A percentile compares a stretch with the other conserved stretches of the same genome.
These are phyloP conservation scores for Calliopsis andreniformis DNA, from an alignment of 1,140 invertebrate species.

Conservation along the genomic window DNA sequence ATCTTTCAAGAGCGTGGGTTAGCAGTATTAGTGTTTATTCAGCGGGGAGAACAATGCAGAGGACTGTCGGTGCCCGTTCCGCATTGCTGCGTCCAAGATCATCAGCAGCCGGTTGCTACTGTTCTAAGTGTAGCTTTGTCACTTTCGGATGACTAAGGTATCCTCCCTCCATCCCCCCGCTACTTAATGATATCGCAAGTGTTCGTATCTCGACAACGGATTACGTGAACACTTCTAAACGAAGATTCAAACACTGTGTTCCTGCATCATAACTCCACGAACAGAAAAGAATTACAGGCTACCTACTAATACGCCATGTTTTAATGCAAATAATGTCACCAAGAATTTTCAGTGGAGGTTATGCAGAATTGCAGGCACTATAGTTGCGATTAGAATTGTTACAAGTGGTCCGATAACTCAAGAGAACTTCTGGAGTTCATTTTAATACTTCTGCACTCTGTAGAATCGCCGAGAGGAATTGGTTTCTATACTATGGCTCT, in stretches of 20 bases:
- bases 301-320: too few species aligned
- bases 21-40: constrained; percentile 75
- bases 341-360: too few species aligned
- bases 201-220: constrained; percentile 3
- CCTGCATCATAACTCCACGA: background rate
- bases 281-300: too few species aligned
- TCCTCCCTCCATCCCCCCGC: background rate
- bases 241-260: background rate
- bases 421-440: too few species aligned
- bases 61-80: constrained; percentile 73
- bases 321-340: too few species aligned
- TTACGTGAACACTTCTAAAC: constrained; percentile 23
- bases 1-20: constrained; percentile 75
- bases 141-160: constrained; percentile 41
- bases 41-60: constrained; percentile 72
- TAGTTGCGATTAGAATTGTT: too few species aligned
- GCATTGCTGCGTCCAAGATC: constrained; percentile 73
- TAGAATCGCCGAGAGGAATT: too few species aligned
- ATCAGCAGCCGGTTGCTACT: constrained; percentile 69
- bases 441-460: too few species aligned
- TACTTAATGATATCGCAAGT: constrained; percentile 24
- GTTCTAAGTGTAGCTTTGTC: constrained; percentile 52
- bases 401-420: too few species aligned
- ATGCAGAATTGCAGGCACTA: too few species aligned
- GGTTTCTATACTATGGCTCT: too few species aligned